Evolutionary conservation across 2,888 invertebrate genomes (phyloP), one percentile per base, ranked within the genome.

Genomic region (Drosophila basisetae): DNA sequence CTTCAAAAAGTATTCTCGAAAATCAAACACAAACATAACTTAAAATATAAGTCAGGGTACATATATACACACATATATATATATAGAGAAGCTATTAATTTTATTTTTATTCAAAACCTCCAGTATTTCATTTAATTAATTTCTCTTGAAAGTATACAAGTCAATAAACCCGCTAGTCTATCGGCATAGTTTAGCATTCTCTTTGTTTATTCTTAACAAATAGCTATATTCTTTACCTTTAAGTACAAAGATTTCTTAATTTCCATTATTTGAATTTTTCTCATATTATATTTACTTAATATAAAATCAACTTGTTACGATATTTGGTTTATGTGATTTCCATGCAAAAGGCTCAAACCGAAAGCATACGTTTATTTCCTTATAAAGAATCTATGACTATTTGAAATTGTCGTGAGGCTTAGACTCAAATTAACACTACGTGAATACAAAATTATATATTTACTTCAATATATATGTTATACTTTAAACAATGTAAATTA

Each of bases 201-300:
- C 53, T 56, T 69, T 59, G 56, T 70, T 69, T 68, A 63, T 68
- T 37, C 67, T 41, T 60, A 50, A 30, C 28, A 55, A 58, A 43
- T 60, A 60, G 52, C 52, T 64, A 56, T 53, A 31, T 64, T 65
- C 62, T 52, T 80, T 72, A 90, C 90, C 87, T 72, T 86, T 88
- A 62, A 85, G 87, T 87, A 87, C 87, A 87, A 87, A 89, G 35
- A 60, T 49, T 68, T 68, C 63, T 73, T 52, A 85, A 63, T 82
- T 84, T 75, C 28, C 35, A 73, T 83, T 75, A 31, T 82, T 86
- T 69, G 13, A 49, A 39, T 61, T 49, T 63, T 55, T 53, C 50
- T 80, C 53, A 58, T 68, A 49, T 73, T 70, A 70, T 80, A 62
- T n/a, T 58, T 67, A 58, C 35, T 62, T 63, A 63, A 58, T 30